A percentile compares a stretch with the other conserved stretches of the same genome.
phyloP scores from a whole-genome alignment of 1,140 invertebrate species.

The Drosophila sulfurigaster region DNA sequence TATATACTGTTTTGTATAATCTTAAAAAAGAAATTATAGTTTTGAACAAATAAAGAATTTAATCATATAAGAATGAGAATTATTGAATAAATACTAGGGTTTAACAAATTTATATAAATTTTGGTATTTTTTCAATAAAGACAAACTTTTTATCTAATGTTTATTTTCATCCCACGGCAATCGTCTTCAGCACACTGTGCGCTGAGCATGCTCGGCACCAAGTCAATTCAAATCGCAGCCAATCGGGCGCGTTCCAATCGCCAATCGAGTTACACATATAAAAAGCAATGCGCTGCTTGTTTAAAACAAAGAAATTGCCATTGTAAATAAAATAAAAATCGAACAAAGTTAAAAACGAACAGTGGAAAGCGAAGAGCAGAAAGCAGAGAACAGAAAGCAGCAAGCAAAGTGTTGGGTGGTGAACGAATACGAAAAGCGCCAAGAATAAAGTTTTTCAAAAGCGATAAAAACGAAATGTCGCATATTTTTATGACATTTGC shows the following conservation, averaged over 20 bases:
- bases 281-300: conserved; percentile 81
- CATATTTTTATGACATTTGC: conserved; percentile 84
- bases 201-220: neutral
- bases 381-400: conserved; percentile 26
- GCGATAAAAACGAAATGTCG: conserved; percentile 85
- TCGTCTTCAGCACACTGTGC: conserved; percentile 25
- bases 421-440: conserved; percentile 42
- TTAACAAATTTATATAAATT: too few relatives aligned
- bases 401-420: conserved; percentile 30
- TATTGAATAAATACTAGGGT: too few relatives aligned
- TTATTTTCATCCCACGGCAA: neutral
- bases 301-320: conserved; percentile 82
- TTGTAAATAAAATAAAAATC: conserved; percentile 75
- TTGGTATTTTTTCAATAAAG: too few relatives aligned
- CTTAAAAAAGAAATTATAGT: too few relatives aligned
- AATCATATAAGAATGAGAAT: too few relatives aligned
- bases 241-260: conserved; percentile 78
- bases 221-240: conserved; percentile 67
- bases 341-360: conserved; percentile 46
- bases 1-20: too few relatives aligned
- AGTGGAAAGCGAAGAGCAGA: conserved; percentile 24
- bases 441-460: conserved; percentile 84
- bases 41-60: too few relatives aligned
- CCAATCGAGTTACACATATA: conserved; percentile 76
- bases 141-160: too few relatives aligned